A percentile compares a stretch with the other conserved stretches of the same genome.
Evolutionary conservation across 2,113 vertebrate species (phyloP).

Genomic region (Pyxicephalus adspersus): DNA sequence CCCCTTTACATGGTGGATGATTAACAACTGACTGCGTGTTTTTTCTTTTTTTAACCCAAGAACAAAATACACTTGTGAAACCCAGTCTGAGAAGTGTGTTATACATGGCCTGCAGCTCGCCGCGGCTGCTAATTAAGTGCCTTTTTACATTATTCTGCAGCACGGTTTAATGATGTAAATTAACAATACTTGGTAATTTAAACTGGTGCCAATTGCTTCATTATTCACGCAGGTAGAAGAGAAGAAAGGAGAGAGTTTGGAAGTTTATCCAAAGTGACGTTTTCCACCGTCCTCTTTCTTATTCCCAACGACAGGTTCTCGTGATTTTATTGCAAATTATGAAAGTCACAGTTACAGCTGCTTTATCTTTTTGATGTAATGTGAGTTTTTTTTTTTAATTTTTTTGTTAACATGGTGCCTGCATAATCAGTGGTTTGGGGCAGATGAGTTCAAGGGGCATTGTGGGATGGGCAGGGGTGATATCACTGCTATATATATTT

Average conservation of each 20-base stretch:
- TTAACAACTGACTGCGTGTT: conserved; percentile 54
- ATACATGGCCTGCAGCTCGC: conserved; percentile 77
- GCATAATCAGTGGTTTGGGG: no score
- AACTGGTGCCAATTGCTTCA: conserved; percentile 82
- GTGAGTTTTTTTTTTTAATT: no score
- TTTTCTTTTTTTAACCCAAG: conserved; percentile 57
- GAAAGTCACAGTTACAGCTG: background rate
- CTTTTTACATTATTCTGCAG: conserved; percentile 81
- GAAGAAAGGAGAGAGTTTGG: conserved; percentile 66
- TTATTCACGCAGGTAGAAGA: conserved; percentile 80
- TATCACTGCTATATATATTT: no score
- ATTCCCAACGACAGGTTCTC: background rate
- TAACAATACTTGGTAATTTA: conserved; percentile 83
- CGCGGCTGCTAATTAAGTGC: conserved; percentile 81
- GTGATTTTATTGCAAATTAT: background rate
- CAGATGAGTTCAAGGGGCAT: no score
- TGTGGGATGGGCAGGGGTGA: no score
- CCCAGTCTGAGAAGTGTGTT: conserved; percentile 73
- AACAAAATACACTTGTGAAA: conserved; percentile 74
- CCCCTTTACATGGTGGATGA: no score
- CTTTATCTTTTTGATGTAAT: no score
- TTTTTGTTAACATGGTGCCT: no score
- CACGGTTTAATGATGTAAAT: conserved; percentile 79
- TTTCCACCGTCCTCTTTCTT: conserved; percentile 56
- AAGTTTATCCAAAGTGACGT: conserved; percentile 72